Evolutionary conservation across 2,797 vertebrate species (phyloP).

Genomic region (Emys orbicularis): DNA sequence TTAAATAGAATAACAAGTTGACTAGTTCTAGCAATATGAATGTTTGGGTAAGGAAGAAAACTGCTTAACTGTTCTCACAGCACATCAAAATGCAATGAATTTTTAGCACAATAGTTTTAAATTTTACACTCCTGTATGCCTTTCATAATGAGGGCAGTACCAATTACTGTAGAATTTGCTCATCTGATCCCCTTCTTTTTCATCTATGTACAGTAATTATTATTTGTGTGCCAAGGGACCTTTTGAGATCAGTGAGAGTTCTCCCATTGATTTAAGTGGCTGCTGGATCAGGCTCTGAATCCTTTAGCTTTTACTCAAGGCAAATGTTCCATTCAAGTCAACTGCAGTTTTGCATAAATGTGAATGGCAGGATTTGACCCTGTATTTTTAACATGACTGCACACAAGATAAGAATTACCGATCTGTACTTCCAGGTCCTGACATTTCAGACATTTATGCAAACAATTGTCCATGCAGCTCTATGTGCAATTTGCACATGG

Average conservation of each 20-base stretch:
- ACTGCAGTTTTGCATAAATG: background rate
- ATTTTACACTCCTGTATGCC: background rate
- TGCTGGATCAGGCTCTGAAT: background rate
- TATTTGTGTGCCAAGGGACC: background rate
- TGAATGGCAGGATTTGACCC: background rate
- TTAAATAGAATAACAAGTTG: background rate
- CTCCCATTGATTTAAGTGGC: background rate
- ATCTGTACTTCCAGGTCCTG: background rate
- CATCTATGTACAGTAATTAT: background rate
- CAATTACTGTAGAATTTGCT: background rate
- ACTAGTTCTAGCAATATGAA: background rate
- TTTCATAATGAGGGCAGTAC: background rate
- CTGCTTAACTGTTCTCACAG: background rate
- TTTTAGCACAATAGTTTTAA: constrained; percentile 12
- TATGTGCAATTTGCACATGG: background rate
- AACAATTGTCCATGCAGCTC: background rate
- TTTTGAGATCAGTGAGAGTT: background rate
- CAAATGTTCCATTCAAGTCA: background rate
- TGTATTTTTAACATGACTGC: background rate
- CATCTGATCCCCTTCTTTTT: background rate
- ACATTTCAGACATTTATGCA: background rate
- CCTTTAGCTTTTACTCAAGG: background rate
- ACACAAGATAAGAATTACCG: background rate
- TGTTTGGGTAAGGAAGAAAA: background rate
- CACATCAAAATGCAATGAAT: background rate